These are phyloP conservation scores for Mimumesa dahlbomi DNA, from an alignment of 2,888 invertebrate genomes.

Conservation along the genomic window DNA sequence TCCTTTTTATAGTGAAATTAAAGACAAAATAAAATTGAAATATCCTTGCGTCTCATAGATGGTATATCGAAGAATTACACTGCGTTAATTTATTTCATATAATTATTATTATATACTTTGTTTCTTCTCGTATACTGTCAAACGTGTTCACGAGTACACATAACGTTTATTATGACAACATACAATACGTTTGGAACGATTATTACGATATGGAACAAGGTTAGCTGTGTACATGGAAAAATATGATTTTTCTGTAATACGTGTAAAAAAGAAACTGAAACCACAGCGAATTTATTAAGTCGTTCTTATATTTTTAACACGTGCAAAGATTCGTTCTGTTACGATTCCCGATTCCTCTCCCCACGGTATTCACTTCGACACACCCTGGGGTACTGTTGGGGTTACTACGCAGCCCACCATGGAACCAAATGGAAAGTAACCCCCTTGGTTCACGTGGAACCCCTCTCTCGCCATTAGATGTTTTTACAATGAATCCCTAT, in stretches of 20 bases:
- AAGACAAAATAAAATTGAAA: slow-evolving; percentile 17
- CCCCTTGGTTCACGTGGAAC: slow-evolving; percentile 23
- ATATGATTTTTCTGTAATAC: no score
- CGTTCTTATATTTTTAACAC: slow-evolving; percentile 59
- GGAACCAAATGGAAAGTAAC: slow-evolving; percentile 51
- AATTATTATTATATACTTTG: no score
- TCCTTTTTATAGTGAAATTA: slow-evolving; percentile 44
- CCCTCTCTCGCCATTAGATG: slow-evolving; percentile 68
- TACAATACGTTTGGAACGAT: no score
- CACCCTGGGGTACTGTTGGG: slow-evolving; percentile 63
- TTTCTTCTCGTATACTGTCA: no score
- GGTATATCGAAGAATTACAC: no score
- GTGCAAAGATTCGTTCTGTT: slow-evolving; percentile 50
- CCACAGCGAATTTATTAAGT: slow-evolving; percentile 32
- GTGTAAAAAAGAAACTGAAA: background rate
- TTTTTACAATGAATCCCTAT: slow-evolving; percentile 78
- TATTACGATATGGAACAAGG: no score
- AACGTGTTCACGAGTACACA: no score
- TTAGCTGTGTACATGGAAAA: no score
- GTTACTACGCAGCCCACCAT: slow-evolving; percentile 49
- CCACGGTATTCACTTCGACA: slow-evolving; percentile 13
- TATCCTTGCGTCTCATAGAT: no score
- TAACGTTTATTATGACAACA: no score
- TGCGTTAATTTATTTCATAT: no score
- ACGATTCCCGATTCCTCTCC: slow-evolving; percentile 21